A percentile compares a stretch with the other conserved stretches of the same genome.
Conservation (phyloP, 2,888 invertebrate genomes). For the Diarsia mendica region DNA sequence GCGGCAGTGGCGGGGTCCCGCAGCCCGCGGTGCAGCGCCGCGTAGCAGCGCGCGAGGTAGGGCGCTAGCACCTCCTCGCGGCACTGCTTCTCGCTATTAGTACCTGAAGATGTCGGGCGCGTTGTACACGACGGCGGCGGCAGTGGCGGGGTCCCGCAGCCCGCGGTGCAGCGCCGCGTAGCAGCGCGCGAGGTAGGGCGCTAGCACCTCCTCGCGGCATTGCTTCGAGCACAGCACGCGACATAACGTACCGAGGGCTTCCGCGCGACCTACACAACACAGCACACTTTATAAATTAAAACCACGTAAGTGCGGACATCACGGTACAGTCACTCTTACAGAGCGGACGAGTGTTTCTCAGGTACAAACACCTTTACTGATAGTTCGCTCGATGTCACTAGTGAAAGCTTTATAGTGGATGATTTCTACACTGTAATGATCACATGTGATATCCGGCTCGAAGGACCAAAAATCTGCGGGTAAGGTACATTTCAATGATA, state of each 20-base stretch:
- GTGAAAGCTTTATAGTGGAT: too few relatives aligned
- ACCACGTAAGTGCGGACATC: background rate
- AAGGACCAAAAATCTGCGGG: too few relatives aligned
- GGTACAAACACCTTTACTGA: too few relatives aligned
- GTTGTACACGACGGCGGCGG: slow-evolving; percentile 96
- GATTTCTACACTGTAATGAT: too few relatives aligned
- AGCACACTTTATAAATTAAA: too few relatives aligned
- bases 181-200: slow-evolving; percentile 97
- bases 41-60: slow-evolving; percentile 98
- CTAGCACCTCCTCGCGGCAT: slow-evolving; percentile 97
- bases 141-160: slow-evolving; percentile 92
- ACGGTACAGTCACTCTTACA: background rate
- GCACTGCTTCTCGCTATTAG: slow-evolving; percentile 92
- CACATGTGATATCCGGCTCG: too few relatives aligned
- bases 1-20: slow-evolving; percentile 93
- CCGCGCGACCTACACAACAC: slow-evolving; percentile 93
- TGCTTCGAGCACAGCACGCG: slow-evolving; percentile 98
- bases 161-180: slow-evolving; percentile 98
- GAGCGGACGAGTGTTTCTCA: background rate
- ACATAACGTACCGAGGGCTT: slow-evolving; percentile 98
- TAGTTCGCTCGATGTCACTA: too few relatives aligned
- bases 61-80: slow-evolving; percentile 97
- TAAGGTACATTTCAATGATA: too few relatives aligned
- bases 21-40: slow-evolving; percentile 97
- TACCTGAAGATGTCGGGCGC: slow-evolving; percentile 96